Evolutionary conservation across 2,797 vertebrate genomes (phyloP), one percentile per base, ranked within the genome.

Genomic region (Sebastes iracundus): DNA sequence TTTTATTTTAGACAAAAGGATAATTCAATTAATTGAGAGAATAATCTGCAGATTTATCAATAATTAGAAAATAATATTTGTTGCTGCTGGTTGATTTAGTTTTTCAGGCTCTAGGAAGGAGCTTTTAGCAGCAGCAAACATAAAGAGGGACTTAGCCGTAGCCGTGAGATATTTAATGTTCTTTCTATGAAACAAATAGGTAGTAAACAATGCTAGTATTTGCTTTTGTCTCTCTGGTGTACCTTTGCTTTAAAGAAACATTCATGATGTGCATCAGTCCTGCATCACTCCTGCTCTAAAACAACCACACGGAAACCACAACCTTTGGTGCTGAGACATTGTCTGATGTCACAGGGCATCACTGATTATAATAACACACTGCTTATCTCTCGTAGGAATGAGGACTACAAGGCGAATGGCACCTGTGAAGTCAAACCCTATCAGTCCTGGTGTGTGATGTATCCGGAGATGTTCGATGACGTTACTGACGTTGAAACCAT

Each of bases 361-460:
- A 6, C 11, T n/a, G 14, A 58, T 28, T 52, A 9, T n/a, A 6
- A 2, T 53, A 52, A 35, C 30, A 28, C 30, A 32, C 13, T 8
- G 5, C 49, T 25, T 77, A 23, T 88, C 77, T 73, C 22, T 71
- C 32, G 3, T 2, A 95, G 94, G 0, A 64, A 73, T 33, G 70
- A 9, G 0, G 1, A 1, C 0, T 0, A 0, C 0, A 0, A 2
- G 0, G 59, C 60, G 0, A 14, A 6, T 4, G 89, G 28, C 20
- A 90, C 12, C 63, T 96, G 96, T 79, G 73, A 79, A 10, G 77
- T 96, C 20, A 62, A 7, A 5, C 83, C 92, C 0, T 79, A 87
- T 60, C 80, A 55, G 0, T 82, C 88, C 20, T 95, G 95, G 95
- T 96, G 96, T 63, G 23, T 7, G 1, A 93, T 95, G 22, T 0